Evolutionary conservation across 2,888 invertebrate species (phyloP).

Genomic region (Caenorhabditis sp.): DNA sequence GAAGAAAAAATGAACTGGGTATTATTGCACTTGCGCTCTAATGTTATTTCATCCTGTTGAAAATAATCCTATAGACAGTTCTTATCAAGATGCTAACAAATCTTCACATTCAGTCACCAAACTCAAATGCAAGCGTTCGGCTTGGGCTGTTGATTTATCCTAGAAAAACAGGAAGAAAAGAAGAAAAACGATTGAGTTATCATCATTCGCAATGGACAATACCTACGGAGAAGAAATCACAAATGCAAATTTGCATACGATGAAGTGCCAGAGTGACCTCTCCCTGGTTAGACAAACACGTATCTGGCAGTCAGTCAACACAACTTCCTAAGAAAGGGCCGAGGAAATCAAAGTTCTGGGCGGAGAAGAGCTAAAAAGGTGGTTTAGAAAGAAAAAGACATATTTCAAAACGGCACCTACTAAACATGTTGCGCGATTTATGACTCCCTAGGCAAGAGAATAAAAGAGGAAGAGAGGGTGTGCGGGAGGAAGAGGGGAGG

Average conservation of each 20-base stretch:
- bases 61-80: slow-evolving; percentile 26
- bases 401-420: slow-evolving; percentile 67
- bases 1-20: neutral
- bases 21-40: slow-evolving; percentile 20
- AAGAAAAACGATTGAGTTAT: slow-evolving; percentile 27
- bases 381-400: slow-evolving; percentile 24
- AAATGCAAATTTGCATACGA: slow-evolving; percentile 64
- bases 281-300: slow-evolving; percentile 44
- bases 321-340: slow-evolving; percentile 12
- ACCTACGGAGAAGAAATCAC: slow-evolving; percentile 54
- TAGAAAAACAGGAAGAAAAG: slow-evolving; percentile 7
- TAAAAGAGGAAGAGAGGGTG: slow-evolving; percentile 21
- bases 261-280: slow-evolving; percentile 57
- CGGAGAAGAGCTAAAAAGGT: slow-evolving; percentile 36
- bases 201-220: slow-evolving; percentile 31
- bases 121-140: neutral
- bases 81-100: slow-evolving; percentile 1
- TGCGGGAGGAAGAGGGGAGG: slow-evolving; percentile 26
- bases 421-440: slow-evolving; percentile 69
- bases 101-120: slow-evolving; percentile 10
- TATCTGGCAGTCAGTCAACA: slow-evolving; percentile 39
- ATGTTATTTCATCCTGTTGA: slow-evolving; percentile 23
- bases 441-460: slow-evolving; percentile 60
- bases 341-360: slow-evolving; percentile 36
- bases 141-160: neutral